Base-by-base conservation (phyloP, 2,797 vertebrate genomes). In the Sciurus vulgaris region DNA sequence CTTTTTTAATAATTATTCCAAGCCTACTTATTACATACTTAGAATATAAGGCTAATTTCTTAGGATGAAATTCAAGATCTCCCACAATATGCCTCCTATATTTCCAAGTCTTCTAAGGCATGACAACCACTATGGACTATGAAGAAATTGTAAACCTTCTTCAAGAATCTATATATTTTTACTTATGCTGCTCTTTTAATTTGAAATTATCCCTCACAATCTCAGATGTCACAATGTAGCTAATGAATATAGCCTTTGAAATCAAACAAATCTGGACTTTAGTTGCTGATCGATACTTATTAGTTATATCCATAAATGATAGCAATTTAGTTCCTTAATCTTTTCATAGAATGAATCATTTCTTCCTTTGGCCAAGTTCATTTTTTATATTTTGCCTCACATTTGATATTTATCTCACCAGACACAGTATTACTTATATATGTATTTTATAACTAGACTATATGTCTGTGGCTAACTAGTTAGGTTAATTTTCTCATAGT, bases 261-360 rank as follows among this genome's bases (percentile, higher is more conserved):
- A 93, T 47, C 30, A 69, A 93, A 61, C 20, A 89, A 69, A 93
- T 3, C 18, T 92, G n/a, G 70, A 69, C 47, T 82, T 15, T 78
- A 76, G 30, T 72, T 84, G 41, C 38, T 93, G n/a, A 74, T 85
- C 77, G 20, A 81, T 12, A 54, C 4, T 7, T 88, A 67, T 38
- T 26, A 91, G 15, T n/a, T 72, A n/a, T 47, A 74, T 51, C 77
- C 65, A 79, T 83, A 92, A 95, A 76, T 73, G 65, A 74, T 17
- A 89, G 38, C 17, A 81, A 88, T 86, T 93, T 78, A 69, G 72
- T 70, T 83, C 9, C 44, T 89, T 63, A 91, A 73, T 41, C 38
- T 3, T 83, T 94, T 90, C 56, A 79, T 93, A 74, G 8, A 86
- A 86, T 56, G 47, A 95, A 81, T 92, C 5, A 87, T 85, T 94